Conservation (phyloP, 2,888 invertebrate species). For the Frankliniella intonsa region DNA sequence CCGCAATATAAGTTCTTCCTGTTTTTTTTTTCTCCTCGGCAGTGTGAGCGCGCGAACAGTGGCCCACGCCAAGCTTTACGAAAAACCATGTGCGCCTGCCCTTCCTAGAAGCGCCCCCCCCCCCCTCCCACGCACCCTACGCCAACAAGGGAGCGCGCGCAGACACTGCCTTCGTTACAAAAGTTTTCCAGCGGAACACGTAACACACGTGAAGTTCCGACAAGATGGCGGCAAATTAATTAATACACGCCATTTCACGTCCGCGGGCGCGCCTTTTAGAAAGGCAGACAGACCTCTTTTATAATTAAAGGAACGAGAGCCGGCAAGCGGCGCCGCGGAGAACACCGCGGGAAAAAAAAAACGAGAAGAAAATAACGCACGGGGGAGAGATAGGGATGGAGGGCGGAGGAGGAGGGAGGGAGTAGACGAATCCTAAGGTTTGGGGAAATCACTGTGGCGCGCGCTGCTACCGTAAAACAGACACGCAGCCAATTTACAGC, state of each 20-base stretch:
- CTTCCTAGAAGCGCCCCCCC: not conserved
- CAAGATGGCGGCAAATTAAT: conserved; percentile 13
- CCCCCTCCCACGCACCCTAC: not conserved
- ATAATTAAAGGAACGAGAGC: not conserved
- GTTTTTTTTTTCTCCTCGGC: too few species aligned
- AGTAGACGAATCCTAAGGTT: not conserved
- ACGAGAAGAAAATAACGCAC: not conserved
- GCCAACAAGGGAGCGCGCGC: not conserved
- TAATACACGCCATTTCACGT: not conserved
- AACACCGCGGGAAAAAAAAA: not conserved
- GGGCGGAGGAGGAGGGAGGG: not conserved
- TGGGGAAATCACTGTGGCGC: not conserved
- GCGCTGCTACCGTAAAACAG: not conserved
- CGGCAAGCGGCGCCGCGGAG: not conserved
- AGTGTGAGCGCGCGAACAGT: too few species aligned
- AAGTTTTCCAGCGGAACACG: not conserved
- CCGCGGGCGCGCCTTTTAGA: not conserved
- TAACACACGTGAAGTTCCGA: conserved; percentile 11
- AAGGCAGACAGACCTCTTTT: not conserved
- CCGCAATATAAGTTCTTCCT: too few species aligned
- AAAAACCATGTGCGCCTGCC: too few species aligned
- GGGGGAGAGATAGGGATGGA: not conserved
- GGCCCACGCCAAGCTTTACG: too few species aligned
- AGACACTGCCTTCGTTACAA: not conserved
- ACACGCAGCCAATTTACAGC: too few species aligned